These are phyloP conservation scores for Acanthosepion pharaonis DNA, from an alignment of 2,888 invertebrate species.

Conservation along the genomic window DNA sequence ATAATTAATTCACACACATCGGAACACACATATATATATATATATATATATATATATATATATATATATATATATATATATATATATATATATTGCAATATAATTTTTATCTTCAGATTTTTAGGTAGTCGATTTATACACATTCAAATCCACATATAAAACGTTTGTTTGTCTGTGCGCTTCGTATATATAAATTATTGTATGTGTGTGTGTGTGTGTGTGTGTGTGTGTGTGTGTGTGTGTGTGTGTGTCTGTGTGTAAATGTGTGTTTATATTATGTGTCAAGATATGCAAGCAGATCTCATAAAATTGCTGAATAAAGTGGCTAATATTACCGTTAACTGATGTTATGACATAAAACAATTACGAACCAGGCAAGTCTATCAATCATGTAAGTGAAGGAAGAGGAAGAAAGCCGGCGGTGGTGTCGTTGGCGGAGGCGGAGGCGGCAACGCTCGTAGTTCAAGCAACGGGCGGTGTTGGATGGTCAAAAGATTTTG, in stretches of 20 bases:
- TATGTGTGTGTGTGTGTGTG: neutral
- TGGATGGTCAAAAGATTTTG: neutral
- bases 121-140: neutral
- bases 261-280: no score
- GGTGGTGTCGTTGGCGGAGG: neutral
- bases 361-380: neutral
- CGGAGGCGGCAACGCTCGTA: neutral
- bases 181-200: no score
- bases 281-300: neutral
- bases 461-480: no score
- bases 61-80: no score
- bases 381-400: neutral
- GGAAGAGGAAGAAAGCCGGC: neutral
- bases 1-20: no score
- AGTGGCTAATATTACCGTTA: neutral
- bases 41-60: no score
- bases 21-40: no score
- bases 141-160: no score
- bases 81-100: no score
- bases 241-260: neutral
- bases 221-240: neutral
- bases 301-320: neutral
- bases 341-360: slow-evolving; percentile 12
- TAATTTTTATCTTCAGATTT: no score
- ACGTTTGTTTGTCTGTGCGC: no score